These are phyloP conservation scores for Phortica magna DNA, from an alignment of 2,888 invertebrate genomes.

Conservation along the genomic window DNA sequence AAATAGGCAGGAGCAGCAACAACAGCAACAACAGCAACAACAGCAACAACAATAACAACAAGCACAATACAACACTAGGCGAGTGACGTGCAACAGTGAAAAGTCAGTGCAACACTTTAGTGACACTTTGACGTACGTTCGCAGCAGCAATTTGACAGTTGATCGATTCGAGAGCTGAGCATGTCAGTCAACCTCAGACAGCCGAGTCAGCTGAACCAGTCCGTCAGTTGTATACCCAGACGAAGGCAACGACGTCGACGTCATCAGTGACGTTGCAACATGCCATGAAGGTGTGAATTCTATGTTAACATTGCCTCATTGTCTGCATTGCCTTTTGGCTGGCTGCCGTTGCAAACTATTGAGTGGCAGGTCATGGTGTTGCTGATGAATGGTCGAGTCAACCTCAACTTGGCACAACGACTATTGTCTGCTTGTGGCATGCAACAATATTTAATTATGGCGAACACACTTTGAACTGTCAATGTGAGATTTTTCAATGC, in stretches of 20 bases:
- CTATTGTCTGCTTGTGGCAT: neutral
- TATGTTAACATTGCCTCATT: slow-evolving; percentile 3
- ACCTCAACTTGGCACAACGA: too few relatives aligned
- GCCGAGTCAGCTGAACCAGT: neutral
- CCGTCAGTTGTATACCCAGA: neutral
- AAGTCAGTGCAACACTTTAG: slow-evolving; percentile 26
- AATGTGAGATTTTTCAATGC: neutral
- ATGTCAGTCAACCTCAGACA: neutral
- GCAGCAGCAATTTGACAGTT: slow-evolving; percentile 53
- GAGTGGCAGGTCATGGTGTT: slow-evolving; percentile 12
- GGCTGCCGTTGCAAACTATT: neutral
- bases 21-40: slow-evolving; percentile 7
- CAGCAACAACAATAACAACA: too few relatives aligned
- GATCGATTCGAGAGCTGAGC: slow-evolving; percentile 52
- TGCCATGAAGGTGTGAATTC: slow-evolving; percentile 23
- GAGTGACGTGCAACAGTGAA: too few relatives aligned
- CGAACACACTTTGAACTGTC: neutral
- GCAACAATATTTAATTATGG: slow-evolving; percentile 19
- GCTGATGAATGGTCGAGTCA: neutral
- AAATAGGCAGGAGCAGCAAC: neutral
- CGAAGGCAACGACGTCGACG: neutral
- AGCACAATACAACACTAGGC: neutral
- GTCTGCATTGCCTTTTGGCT: neutral
- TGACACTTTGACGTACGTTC: slow-evolving; percentile 38
- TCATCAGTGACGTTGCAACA: slow-evolving; percentile 16